Evolutionary conservation across 2,113 vertebrate species (phyloP).

Genomic region (Limnothrissa miodon): DNA sequence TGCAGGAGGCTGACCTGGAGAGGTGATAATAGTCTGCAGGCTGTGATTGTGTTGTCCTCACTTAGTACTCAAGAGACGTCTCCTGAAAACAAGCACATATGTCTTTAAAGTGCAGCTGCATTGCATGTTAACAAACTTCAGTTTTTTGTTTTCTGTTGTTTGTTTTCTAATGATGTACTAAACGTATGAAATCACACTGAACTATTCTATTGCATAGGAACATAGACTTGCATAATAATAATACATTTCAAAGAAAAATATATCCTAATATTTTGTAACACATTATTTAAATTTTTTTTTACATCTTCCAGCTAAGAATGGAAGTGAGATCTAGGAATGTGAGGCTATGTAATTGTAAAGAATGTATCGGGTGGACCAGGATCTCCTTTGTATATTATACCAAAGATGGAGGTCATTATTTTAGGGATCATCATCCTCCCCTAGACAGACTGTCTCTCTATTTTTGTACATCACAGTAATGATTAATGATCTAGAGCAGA

Average conservation of each 20-base stretch:
- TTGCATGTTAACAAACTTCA: not conserved
- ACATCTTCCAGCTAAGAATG: not conserved
- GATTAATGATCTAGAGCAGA: not conserved
- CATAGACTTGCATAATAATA: too few species aligned
- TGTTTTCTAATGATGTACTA: not conserved
- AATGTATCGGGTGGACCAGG: not conserved
- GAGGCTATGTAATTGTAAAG: not conserved
- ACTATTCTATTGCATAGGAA: too few species aligned
- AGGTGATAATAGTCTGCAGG: constrained; percentile 34
- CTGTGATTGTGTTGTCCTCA: not conserved
- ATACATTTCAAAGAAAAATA: too few species aligned
- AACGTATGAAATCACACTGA: too few species aligned
- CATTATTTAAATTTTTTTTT: not conserved
- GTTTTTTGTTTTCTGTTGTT: too few species aligned
- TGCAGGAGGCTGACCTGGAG: constrained; percentile 38
- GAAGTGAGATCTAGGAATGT: not conserved
- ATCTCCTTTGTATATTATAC: not conserved
- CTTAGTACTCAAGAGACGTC: not conserved
- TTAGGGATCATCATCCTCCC: not conserved
- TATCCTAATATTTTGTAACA: too few species aligned
- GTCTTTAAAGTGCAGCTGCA: not conserved
- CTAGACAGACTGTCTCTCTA: not conserved
- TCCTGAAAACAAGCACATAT: not conserved
- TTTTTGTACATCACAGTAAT: not conserved
- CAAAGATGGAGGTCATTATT: not conserved